phyloP scores from a whole-genome alignment of 2,888 invertebrate genomes.

The Hoplodrina blanda region DNA sequence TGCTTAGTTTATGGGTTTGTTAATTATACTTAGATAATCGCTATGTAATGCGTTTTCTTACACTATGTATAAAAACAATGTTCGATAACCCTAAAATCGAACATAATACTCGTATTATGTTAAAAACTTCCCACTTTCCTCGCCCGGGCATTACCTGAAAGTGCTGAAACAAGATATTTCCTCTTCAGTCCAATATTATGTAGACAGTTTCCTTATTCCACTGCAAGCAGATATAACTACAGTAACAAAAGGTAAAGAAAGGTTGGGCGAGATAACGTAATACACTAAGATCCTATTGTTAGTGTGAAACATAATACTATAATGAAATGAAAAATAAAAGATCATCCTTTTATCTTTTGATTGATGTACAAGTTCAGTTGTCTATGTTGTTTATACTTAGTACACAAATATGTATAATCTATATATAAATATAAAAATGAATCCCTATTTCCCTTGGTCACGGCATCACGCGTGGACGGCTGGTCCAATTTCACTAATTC shows the following conservation, averaged over 20 bases:
- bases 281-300: neutral
- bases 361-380: neutral
- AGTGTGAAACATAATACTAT: neutral
- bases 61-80: too few relatives aligned
- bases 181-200: slow-evolving; percentile 9
- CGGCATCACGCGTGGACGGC: too few relatives aligned
- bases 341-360: neutral
- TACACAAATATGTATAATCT: too few relatives aligned
- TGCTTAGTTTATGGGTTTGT: too few relatives aligned
- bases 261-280: neutral
- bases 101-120: neutral
- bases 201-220: slow-evolving; percentile 10
- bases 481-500: too few relatives aligned
- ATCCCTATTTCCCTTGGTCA: too few relatives aligned
- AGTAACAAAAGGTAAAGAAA: slow-evolving; percentile 12
- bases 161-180: slow-evolving; percentile 23
- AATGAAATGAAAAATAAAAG: neutral
- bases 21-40: too few relatives aligned
- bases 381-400: too few relatives aligned
- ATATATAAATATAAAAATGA: too few relatives aligned
- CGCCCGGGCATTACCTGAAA: neutral
- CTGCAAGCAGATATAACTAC: slow-evolving; percentile 4
- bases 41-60: too few relatives aligned
- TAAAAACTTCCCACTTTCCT: neutral
- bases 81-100: neutral